These are phyloP conservation scores for Accipiter cooperii DNA, from an alignment of 2,113 vertebrate genomes.

Conservation along the genomic window DNA sequence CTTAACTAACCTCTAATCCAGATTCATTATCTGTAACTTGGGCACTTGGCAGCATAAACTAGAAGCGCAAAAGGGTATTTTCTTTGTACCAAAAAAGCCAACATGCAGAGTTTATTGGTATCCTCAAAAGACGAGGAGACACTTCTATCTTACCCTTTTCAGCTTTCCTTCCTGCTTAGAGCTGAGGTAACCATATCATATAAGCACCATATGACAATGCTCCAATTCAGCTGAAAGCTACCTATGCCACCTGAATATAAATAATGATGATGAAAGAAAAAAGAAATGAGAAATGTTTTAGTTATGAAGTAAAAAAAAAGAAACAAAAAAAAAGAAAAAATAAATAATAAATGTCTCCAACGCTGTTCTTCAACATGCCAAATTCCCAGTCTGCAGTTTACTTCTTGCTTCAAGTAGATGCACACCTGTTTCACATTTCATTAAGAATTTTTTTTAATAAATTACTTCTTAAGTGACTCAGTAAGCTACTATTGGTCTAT, in stretches of 20 bases:
- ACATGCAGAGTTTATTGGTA: neutral
- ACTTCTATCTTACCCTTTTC: neutral
- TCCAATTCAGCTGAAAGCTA: neutral
- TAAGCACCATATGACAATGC: neutral
- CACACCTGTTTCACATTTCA: neutral
- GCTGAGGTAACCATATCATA: neutral
- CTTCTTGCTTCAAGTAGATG: neutral
- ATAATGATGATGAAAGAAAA: neutral
- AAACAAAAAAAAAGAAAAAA: neutral
- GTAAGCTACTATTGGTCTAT: neutral
- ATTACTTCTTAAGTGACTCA: neutral
- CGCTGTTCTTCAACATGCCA: neutral
- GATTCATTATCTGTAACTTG: neutral
- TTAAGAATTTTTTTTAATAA: neutral
- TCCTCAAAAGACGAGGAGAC: neutral
- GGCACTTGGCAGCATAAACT: neutral
- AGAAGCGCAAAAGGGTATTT: neutral
- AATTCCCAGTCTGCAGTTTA: neutral
- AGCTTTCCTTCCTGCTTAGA: neutral
- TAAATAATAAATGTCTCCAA: neutral
- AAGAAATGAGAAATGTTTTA: neutral
- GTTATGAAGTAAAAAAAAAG: neutral
- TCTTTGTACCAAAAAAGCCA: neutral
- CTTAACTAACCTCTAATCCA: neutral
- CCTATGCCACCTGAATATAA: neutral